phyloP scores from a whole-genome alignment of 2,888 invertebrate species.

The Actias luna region DNA sequence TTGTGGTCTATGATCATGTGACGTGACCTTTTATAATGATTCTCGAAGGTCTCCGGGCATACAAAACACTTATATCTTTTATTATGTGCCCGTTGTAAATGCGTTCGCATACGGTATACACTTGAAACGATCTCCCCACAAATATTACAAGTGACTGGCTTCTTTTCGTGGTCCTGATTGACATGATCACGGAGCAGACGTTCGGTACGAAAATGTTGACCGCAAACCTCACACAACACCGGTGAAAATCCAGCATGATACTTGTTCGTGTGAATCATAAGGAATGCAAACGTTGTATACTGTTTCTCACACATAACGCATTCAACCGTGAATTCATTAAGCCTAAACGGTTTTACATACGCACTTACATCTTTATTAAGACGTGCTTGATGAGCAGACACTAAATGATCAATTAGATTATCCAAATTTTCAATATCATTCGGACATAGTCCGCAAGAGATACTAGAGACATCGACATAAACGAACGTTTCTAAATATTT shows the following conservation, averaged over 20 bases:
- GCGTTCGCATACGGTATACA: conserved; percentile 21
- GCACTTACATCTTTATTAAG: conserved; percentile 25
- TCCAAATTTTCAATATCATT: conserved; percentile 24
- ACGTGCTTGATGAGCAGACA: conserved; percentile 26
- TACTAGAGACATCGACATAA: conserved; percentile 34
- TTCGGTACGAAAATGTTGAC: conserved; percentile 36
- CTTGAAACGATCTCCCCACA: conserved; percentile 18
- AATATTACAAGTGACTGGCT: conserved; percentile 24
- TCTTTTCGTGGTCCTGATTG: conserved; percentile 49
- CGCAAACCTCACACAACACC: conserved; percentile 44
- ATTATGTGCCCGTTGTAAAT: conserved; percentile 38
- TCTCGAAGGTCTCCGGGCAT: conserved; percentile 51
- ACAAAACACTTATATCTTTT: conserved; percentile 67
- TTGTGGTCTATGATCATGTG: conserved; percentile 51
- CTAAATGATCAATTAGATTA: conserved; percentile 34
- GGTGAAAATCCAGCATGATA: conserved; percentile 33
- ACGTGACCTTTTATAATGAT: conserved; percentile 43
- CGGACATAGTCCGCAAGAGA: conserved; percentile 34
- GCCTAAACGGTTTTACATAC: conserved; percentile 24
- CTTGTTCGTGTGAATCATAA: conserved; percentile 41
- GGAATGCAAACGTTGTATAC: conserved; percentile 36
- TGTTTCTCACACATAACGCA: conserved; percentile 37
- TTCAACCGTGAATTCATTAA: conserved; percentile 29
- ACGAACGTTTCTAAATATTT: conserved; percentile 36
- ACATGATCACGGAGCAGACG: conserved; percentile 24